Base-by-base conservation (phyloP, 2,888 invertebrate species). In the Alloscopus bannaensis region DNA sequence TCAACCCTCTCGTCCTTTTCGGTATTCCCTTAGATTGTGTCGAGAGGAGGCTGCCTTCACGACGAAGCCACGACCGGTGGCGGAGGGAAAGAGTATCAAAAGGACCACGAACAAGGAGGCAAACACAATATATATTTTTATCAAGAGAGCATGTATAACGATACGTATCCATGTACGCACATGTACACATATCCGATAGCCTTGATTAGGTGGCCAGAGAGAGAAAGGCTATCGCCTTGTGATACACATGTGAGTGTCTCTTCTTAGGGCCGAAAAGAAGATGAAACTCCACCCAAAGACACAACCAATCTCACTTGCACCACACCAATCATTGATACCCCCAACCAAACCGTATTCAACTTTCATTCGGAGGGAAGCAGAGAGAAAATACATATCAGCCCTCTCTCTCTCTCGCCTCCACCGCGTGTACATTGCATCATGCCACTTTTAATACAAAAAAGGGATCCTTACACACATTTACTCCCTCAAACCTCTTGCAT, bases 261-360 rank as follows among this genome's bases (percentile, higher is more conserved):
- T 22, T 55, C n/a, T 42, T 11, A 50, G 50, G 50, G 50, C 50
- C n/a, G 50, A 47, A 18, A 59, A 29, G 59, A 28, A 16, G 59
- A 59, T 62, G 62, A 65, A 28, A 65, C 45, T 65, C 65, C 65
- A 28, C 65, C 47, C 65, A 65, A 47, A 45, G 28, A 45, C 45
- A 64, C 64, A 64, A 64, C 64, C 64, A 64, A 45, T 64, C 64
- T 64, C 45, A 64, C 64, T 64, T 45, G 45, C 26, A 64, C 64
- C 64, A 64, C 42, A 64, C 64, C 64, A 64, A 64, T 64, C 64
- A 64, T 64, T 64, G 64, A 64, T 64, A 64, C 64, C 64, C 64
- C 45, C 64, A 45, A 64, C 42, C 24, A 64, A 24, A 64, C 16
- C 24, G 28, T 13, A 28, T n/a, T n/a, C n/a, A n/a, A n/a, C n/a